Percentiles rank a stretch among this genome's conserved stretches.
These are phyloP conservation scores for Cantharis rustica DNA, from an alignment of 2,888 invertebrate species.

Conservation along the genomic window DNA sequence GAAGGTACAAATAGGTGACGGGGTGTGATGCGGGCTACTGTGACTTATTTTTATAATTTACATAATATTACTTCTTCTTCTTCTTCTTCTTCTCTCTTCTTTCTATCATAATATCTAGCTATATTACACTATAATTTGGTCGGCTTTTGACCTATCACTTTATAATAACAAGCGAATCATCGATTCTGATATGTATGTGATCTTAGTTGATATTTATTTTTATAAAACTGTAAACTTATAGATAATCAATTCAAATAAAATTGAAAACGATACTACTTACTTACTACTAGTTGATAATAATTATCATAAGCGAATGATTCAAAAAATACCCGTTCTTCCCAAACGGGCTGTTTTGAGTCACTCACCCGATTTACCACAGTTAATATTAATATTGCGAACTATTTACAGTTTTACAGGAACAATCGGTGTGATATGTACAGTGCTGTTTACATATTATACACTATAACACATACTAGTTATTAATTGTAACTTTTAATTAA, in stretches of 20 bases:
- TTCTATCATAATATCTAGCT: constrained; percentile 14
- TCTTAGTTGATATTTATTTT: constrained; percentile 56
- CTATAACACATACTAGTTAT: constrained; percentile 20
- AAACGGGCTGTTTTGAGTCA: neutral
- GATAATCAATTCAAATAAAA: constrained; percentile 9
- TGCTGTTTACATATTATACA: constrained; percentile 8
- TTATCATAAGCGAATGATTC: constrained; percentile 16
- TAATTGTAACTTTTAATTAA: constrained; percentile 49
- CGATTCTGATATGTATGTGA: constrained; percentile 58
- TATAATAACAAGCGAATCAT: constrained; percentile 51
- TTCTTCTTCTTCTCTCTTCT: too few relatives aligned
- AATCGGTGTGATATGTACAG: constrained; percentile 51
- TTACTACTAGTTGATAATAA: constrained; percentile 2
- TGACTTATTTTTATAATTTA: constrained; percentile 33
- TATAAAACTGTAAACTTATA: constrained; percentile 34
- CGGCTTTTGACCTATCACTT: constrained; percentile 49
- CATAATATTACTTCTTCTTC: neutral
- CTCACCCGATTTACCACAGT: neutral
- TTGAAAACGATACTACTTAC: constrained; percentile 4
- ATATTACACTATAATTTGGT: constrained; percentile 24
- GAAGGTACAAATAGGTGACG: constrained; percentile 32
- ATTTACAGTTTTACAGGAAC: constrained; percentile 51
- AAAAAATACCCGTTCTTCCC: constrained; percentile 5
- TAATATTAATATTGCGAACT: constrained; percentile 29
- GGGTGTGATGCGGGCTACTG: constrained; percentile 50